Percentiles rank a stretch among this genome's conserved stretches.
These are phyloP conservation scores for Trididemnum nubilum DNA, from an alignment of 23 tunicate genomes.

Conservation along the genomic window DNA sequence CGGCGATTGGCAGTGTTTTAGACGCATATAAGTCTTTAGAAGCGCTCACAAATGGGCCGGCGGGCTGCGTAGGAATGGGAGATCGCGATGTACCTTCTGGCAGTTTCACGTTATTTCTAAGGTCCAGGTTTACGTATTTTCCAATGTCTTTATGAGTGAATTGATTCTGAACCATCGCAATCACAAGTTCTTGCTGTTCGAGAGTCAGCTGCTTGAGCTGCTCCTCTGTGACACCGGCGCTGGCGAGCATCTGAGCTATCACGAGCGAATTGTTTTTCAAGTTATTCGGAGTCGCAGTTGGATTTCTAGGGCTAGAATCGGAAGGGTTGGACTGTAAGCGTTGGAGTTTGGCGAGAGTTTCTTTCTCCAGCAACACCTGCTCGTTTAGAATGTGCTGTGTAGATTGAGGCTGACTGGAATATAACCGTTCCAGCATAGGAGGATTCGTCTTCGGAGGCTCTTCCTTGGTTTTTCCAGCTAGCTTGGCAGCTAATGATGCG, in stretches of 20 bases:
- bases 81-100: not conserved
- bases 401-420: not conserved
- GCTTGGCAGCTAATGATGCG: constrained; percentile 50
- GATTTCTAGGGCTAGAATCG: not conserved
- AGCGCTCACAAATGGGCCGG: not conserved
- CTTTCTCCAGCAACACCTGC: constrained; percentile 17
- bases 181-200: constrained; percentile 72
- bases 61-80: not conserved
- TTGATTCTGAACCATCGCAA: constrained; percentile 68
- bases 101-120: constrained; percentile 5
- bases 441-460: constrained; percentile 7
- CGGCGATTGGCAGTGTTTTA: constrained; percentile 13
- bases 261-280: constrained; percentile 24
- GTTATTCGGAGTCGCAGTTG: constrained; percentile 17
- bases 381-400: not conserved
- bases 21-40: not conserved
- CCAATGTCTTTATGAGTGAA: constrained; percentile 49
- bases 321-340: constrained; percentile 37
- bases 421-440: not conserved
- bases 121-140: constrained; percentile 32
- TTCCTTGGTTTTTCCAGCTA: not conserved
- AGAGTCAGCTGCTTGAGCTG: constrained; percentile 70
- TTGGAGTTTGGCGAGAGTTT: constrained; percentile 28
- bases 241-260: constrained; percentile 66
- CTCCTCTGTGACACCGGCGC: constrained; percentile 76